These are phyloP conservation scores for Gymnopithys bicolor DNA, from an alignment of 2,797 vertebrate species.

Conservation along the genomic window DNA sequence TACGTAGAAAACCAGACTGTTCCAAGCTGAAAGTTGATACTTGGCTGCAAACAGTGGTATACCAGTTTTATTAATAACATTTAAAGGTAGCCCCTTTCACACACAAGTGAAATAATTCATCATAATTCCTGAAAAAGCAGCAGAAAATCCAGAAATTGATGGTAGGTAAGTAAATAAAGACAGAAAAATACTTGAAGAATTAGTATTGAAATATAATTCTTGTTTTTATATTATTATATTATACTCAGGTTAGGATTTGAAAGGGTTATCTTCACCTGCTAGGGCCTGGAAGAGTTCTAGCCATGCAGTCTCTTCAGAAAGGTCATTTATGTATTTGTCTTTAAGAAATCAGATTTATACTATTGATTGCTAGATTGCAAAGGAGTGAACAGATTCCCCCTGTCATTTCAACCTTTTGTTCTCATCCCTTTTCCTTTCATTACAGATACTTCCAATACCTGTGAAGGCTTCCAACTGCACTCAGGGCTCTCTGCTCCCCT, in stretches of 20 bases:
- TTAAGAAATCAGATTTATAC: constrained; percentile 43
- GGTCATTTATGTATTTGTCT: constrained; percentile 52
- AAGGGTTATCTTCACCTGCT: constrained; percentile 28
- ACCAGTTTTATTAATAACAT: neutral
- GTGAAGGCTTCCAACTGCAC: neutral
- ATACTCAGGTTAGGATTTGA: neutral
- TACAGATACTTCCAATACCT: neutral
- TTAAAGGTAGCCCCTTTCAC: neutral
- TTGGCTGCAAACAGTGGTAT: neutral
- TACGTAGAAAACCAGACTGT: neutral
- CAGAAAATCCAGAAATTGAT: neutral
- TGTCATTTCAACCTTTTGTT: constrained; percentile 60
- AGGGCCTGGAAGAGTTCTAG: neutral
- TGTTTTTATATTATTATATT: neutral
- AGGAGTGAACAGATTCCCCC: constrained; percentile 3
- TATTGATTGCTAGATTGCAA: constrained; percentile 38
- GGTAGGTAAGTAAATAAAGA: neutral
- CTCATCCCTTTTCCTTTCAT: neutral
- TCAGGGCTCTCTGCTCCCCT: neutral
- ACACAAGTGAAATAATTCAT: neutral
- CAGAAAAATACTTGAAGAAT: neutral
- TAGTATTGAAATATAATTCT: neutral
- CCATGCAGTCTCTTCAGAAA: constrained; percentile 1
- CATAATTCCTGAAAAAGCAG: neutral
- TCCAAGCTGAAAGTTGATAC: neutral